Evolutionary conservation across 64 coral and sea anemone genomes (phyloP).

Genomic region (Astreopora myriophthalma): DNA sequence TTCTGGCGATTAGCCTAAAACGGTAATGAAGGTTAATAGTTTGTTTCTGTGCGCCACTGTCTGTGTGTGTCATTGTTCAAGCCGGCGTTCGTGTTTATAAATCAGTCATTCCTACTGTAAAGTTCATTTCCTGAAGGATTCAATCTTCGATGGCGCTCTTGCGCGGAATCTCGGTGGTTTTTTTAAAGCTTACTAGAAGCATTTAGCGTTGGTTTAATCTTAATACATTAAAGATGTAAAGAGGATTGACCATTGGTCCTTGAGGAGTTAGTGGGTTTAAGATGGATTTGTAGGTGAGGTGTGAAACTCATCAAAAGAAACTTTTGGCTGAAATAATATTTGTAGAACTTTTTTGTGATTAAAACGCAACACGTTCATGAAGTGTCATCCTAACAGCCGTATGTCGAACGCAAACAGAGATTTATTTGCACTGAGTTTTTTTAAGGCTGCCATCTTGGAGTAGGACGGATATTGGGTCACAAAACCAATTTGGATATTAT

Average conservation of each 20-base stretch:
- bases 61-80: background rate
- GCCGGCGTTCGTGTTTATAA: background rate
- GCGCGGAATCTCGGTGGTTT: background rate
- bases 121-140: background rate
- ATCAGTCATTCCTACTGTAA: background rate
- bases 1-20: background rate
- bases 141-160: background rate
- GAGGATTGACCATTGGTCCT: slow-evolving; percentile 15
- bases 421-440: background rate
- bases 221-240: background rate
- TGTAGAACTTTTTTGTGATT: background rate
- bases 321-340: background rate
- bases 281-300: background rate
- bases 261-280: background rate
- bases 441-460: background rate
- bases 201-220: background rate
- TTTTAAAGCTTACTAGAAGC: background rate
- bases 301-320: slow-evolving; percentile 4
- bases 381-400: background rate
- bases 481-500: background rate
- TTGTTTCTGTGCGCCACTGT: background rate
- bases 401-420: background rate
- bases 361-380: background rate
- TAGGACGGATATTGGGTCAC: background rate
- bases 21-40: background rate